A percentile compares a stretch with the other conserved stretches of the same genome.
Evolutionary conservation across 2,888 invertebrate species (phyloP).

Genomic region (Drosophila borealis): DNA sequence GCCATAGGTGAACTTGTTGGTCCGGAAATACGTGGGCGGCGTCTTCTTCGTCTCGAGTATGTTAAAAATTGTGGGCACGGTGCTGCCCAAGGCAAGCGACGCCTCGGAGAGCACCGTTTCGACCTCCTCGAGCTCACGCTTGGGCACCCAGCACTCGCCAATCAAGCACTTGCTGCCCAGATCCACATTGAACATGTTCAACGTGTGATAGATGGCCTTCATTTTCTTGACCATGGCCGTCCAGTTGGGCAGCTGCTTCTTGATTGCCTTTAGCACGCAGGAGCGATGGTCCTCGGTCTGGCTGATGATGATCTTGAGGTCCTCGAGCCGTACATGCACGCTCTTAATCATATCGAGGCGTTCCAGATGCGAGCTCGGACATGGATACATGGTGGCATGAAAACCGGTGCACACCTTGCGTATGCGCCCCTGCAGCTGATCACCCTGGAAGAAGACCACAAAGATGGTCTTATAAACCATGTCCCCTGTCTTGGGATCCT

Average conservation of each 20-base stretch:
- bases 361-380: slow-evolving; percentile 92
- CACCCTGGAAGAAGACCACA: slow-evolving; percentile 92
- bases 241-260: slow-evolving; percentile 93
- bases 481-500: slow-evolving; percentile 89
- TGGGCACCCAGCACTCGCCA: slow-evolving; percentile 95
- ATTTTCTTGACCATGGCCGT: slow-evolving; percentile 92
- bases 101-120: slow-evolving; percentile 92
- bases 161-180: slow-evolving; percentile 95
- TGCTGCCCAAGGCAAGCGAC: slow-evolving; percentile 93
- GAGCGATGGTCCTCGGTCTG: slow-evolving; percentile 94
- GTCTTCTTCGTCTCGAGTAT: slow-evolving; percentile 91
- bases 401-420: slow-evolving; percentile 95
- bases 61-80: slow-evolving; percentile 96
- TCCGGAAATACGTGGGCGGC: slow-evolving; percentile 96
- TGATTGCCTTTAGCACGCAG: slow-evolving; percentile 91
- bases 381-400: slow-evolving; percentile 93
- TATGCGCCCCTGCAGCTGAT: slow-evolving; percentile 92
- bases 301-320: slow-evolving; percentile 90
- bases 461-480: slow-evolving; percentile 93
- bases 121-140: slow-evolving; percentile 89
- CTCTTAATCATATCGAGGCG: slow-evolving; percentile 93
- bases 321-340: slow-evolving; percentile 92
- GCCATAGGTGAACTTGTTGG: slow-evolving; percentile 95
- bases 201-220: slow-evolving; percentile 96
- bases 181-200: slow-evolving; percentile 96